A percentile compares a stretch with the other conserved stretches of the same genome.
phyloP scores from a whole-genome alignment of 2,888 invertebrate genomes.

The Pristionchus maxplancki region DNA sequence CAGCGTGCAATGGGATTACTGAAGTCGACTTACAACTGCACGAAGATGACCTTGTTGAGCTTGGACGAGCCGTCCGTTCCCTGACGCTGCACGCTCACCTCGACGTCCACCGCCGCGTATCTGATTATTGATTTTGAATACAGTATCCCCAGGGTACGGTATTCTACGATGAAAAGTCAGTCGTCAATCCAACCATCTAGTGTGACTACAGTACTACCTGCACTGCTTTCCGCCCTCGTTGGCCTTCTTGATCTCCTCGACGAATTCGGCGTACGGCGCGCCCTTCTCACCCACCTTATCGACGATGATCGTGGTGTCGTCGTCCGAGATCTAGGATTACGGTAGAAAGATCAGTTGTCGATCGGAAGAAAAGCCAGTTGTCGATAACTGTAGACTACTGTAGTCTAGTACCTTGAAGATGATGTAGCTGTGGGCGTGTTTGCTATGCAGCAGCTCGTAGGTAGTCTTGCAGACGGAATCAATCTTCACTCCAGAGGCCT shows the following conservation, averaged over 20 bases:
- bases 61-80: slow-evolving; percentile 76
- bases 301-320: slow-evolving; percentile 77
- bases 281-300: slow-evolving; percentile 77
- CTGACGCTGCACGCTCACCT: slow-evolving; percentile 77
- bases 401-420: slow-evolving; percentile 72
- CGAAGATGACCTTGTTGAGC: slow-evolving; percentile 77
- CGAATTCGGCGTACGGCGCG: slow-evolving; percentile 77
- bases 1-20: neutral
- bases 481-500: slow-evolving; percentile 76
- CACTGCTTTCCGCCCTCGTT: slow-evolving; percentile 77
- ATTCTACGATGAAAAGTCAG: slow-evolving; percentile 6
- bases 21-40: slow-evolving; percentile 74
- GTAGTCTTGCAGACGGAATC: slow-evolving; percentile 76
- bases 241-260: slow-evolving; percentile 72
- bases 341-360: slow-evolving; percentile 3
- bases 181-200: neutral
- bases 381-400: slow-evolving; percentile 3
- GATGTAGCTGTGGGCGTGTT: slow-evolving; percentile 76
- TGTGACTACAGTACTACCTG: slow-evolving; percentile 57
- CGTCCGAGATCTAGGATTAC: slow-evolving; percentile 63
- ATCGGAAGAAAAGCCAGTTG: neutral
- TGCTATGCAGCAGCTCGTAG: slow-evolving; percentile 77
- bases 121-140: slow-evolving; percentile 55
- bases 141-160: neutral
- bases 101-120: slow-evolving; percentile 77